These are phyloP conservation scores for Gastrophysa polygoni DNA, from an alignment of 2,888 invertebrate species.

Conservation along the genomic window DNA sequence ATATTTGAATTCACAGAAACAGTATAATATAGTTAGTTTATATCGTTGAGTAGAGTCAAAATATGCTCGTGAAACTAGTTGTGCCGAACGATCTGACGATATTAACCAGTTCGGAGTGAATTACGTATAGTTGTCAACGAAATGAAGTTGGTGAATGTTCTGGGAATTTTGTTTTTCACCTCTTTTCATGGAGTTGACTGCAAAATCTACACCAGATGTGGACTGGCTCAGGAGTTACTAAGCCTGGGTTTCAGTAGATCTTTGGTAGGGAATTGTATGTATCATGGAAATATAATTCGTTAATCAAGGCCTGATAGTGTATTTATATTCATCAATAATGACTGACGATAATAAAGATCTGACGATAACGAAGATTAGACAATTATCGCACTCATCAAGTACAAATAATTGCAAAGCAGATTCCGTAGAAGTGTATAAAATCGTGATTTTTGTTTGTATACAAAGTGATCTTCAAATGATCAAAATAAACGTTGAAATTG, in stretches of 20 bases:
- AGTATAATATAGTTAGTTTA: constrained; percentile 3
- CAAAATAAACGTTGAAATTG: too few species aligned
- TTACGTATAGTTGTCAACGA: not conserved
- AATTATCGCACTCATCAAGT: too few species aligned
- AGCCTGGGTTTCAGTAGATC: constrained; percentile 68
- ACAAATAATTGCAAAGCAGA: too few species aligned
- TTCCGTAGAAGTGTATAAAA: too few species aligned
- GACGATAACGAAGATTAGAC: too few species aligned
- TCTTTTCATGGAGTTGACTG: constrained; percentile 3
- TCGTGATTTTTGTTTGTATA: too few species aligned
- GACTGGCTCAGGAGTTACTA: constrained; percentile 69
- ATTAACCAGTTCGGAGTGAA: not conserved
- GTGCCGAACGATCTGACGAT: too few species aligned
- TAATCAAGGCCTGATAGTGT: too few species aligned
- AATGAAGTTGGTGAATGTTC: not conserved
- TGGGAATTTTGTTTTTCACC: constrained; percentile 5
- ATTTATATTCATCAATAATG: too few species aligned
- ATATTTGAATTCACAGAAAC: constrained; percentile 15
- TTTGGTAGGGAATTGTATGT: constrained; percentile 68
- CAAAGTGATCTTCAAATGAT: too few species aligned
- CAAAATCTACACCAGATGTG: constrained; percentile 69
- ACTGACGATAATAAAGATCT: too few species aligned
- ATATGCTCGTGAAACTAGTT: too few species aligned
- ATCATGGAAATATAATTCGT: not conserved
- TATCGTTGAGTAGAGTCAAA: not conserved